A percentile compares a stretch with the other conserved stretches of the same genome.
These are phyloP conservation scores for Oostethus manadensis DNA, from an alignment of 2,113 vertebrate species.

Conservation along the genomic window DNA sequence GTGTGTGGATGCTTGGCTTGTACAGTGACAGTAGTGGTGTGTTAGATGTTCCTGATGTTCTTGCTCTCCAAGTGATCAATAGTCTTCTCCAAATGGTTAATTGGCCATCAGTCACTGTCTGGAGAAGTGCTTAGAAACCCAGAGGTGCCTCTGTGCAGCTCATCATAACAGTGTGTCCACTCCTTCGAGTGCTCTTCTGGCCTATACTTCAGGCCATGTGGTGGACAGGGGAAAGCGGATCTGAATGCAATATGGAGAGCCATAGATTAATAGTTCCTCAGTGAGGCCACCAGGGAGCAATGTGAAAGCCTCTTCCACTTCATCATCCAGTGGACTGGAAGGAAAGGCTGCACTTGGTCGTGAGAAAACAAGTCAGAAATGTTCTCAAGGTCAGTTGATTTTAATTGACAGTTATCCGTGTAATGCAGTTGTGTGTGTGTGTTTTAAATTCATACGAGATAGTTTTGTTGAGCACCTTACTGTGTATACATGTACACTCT, in stretches of 20 bases:
- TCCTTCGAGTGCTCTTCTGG: constrained; percentile 65
- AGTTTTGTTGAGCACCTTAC: background rate
- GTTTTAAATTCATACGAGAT: background rate
- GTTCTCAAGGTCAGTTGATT: constrained; percentile 36
- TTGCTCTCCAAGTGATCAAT: constrained; percentile 67
- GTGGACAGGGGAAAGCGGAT: constrained; percentile 54
- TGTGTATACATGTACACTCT: background rate
- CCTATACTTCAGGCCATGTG: constrained; percentile 59
- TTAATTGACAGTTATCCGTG: constrained; percentile 7
- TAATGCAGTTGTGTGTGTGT: constrained; percentile 6
- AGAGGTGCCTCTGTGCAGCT: constrained; percentile 68
- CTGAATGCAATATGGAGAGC: constrained; percentile 68
- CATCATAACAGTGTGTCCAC: constrained; percentile 63
- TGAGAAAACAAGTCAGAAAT: constrained; percentile 23
- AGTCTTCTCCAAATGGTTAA: constrained; percentile 69
- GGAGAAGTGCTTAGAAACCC: constrained; percentile 64
- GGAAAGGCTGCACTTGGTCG: constrained; percentile 21
- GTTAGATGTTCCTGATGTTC: constrained; percentile 43
- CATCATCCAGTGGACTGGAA: constrained; percentile 45
- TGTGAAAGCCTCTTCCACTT: constrained; percentile 65
- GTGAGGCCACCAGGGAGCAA: constrained; percentile 66
- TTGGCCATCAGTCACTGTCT: constrained; percentile 76
- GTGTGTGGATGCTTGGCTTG: constrained; percentile 28
- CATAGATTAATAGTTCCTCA: constrained; percentile 69
- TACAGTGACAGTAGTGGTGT: constrained; percentile 33